Evolutionary conservation across 2,797 vertebrate species (phyloP).

Genomic region (Borostomias antarcticus): DNA sequence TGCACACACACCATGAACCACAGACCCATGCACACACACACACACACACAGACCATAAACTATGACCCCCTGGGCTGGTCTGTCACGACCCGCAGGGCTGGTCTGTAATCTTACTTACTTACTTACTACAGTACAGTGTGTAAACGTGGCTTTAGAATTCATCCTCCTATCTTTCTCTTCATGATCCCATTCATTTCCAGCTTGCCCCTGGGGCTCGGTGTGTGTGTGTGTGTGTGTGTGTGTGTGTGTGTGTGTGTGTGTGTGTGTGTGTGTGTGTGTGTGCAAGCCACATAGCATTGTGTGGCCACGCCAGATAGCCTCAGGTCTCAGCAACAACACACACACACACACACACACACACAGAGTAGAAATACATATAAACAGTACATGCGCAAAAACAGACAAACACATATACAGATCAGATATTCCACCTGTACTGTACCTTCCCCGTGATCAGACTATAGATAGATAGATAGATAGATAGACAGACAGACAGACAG

Average conservation of each 20-base stretch:
- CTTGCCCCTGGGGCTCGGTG: constrained; percentile 22
- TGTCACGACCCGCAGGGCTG: too few relatives aligned
- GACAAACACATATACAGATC: background rate
- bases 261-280: constrained; percentile 43
- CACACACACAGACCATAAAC: too few relatives aligned
- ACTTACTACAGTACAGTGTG: too few relatives aligned
- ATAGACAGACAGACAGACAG: too few relatives aligned
- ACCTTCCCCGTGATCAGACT: too few relatives aligned
- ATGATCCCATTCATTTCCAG: constrained; percentile 35
- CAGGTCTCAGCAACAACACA: constrained; percentile 32
- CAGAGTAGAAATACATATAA: background rate
- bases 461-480: too few relatives aligned
- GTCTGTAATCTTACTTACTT: too few relatives aligned
- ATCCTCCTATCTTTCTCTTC: constrained; percentile 23
- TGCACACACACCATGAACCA: too few relatives aligned
- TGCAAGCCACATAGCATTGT: constrained; percentile 46
- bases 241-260: background rate
- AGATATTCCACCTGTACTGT: too few relatives aligned
- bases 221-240: constrained; percentile 5
- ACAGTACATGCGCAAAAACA: background rate
- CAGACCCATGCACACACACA: too few relatives aligned
- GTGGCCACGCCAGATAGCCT: constrained; percentile 55
- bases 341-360: background rate
- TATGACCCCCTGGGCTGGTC: too few relatives aligned
- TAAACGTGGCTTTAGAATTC: too few relatives aligned